Evolutionary conservation across 1,140 invertebrate species (phyloP).

Genomic region (Caenorhabditis inopinata): DNA sequence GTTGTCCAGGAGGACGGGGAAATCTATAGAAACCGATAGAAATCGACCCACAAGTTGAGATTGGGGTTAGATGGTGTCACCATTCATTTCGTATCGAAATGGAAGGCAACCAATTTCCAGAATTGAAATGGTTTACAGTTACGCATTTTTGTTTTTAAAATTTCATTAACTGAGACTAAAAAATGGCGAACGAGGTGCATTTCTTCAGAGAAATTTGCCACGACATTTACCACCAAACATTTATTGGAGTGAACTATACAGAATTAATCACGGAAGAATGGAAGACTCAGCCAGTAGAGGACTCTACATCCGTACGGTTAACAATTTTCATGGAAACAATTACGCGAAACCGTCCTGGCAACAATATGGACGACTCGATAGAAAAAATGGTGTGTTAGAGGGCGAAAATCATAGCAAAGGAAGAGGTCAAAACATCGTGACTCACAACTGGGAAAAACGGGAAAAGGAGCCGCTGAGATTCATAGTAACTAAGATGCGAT

Average conservation of each 20-base stretch:
- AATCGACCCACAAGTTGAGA: background rate
- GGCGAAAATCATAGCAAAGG: background rate
- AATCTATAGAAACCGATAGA: background rate
- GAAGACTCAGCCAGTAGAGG: background rate
- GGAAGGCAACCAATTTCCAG: too few relatives aligned
- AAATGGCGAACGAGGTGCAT: too few relatives aligned
- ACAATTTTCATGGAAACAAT: background rate
- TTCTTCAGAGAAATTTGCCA: too few relatives aligned
- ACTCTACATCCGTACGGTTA: background rate
- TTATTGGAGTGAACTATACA: too few relatives aligned
- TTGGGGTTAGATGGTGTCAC: too few relatives aligned
- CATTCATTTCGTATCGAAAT: too few relatives aligned
- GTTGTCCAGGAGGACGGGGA: background rate
- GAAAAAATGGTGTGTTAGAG: background rate
- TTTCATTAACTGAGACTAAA: background rate
- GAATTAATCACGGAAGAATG: too few relatives aligned
- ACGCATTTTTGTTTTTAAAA: too few relatives aligned
- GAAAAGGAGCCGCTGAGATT: background rate
- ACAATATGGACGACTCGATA: background rate
- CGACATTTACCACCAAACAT: too few relatives aligned
- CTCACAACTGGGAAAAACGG: background rate
- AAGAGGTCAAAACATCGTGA: constrained; percentile 19
- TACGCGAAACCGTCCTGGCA: background rate
- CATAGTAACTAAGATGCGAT: background rate
- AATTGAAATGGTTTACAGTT: too few relatives aligned